phyloP scores from a whole-genome alignment of 2,888 invertebrate genomes.

The Rhorus exstirpatorius region DNA sequence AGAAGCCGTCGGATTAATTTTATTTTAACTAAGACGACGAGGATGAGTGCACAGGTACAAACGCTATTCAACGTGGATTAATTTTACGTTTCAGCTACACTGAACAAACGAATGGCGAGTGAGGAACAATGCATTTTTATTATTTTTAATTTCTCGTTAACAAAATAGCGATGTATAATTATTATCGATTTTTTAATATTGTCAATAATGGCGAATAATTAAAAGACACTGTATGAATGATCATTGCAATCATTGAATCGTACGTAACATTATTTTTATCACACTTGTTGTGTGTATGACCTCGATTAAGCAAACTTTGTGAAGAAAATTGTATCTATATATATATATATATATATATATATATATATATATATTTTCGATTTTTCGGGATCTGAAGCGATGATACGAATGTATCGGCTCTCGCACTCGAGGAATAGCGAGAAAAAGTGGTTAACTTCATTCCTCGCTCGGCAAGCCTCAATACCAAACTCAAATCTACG shows the following conservation, averaged over 20 bases:
- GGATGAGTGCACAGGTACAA: background rate
- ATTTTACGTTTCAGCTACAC: background rate
- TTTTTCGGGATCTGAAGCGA: background rate
- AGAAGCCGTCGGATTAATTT: slow-evolving; percentile 33
- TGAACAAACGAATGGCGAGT: background rate
- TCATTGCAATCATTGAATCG: background rate
- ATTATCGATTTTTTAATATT: background rate
- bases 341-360: too few relatives aligned
- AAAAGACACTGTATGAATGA: background rate
- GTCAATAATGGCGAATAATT: background rate
- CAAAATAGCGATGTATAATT: background rate
- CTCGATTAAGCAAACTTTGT: background rate
- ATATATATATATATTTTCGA: background rate
- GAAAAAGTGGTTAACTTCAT: slow-evolving; percentile 12
- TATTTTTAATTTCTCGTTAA: background rate
- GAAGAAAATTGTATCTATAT: background rate
- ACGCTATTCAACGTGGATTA: background rate
- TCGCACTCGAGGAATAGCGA: background rate
- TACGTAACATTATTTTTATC: background rate
- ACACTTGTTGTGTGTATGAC: background rate
- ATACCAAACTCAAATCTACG: background rate
- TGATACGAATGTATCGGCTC: background rate
- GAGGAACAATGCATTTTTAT: background rate
- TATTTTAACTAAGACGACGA: slow-evolving; percentile 24
- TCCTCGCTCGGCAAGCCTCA: background rate